Conservation (phyloP, 1,140 invertebrate genomes). For the Zophobas morio region DNA sequence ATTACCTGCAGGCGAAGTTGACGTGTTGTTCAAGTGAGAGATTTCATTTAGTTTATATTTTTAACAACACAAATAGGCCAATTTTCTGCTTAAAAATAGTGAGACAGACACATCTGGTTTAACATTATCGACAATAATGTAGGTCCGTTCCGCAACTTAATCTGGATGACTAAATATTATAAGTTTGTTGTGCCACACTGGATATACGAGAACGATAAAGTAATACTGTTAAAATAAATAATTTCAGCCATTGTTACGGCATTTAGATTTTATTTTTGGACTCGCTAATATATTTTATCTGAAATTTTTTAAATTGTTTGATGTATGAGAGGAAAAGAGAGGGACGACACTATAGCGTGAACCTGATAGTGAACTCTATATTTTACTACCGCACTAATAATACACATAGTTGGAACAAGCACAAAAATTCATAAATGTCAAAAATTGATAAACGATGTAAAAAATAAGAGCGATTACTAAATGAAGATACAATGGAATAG, state of each 20-base stretch:
- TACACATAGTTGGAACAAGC: not conserved
- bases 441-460: not conserved
- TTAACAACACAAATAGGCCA: constrained; percentile 30
- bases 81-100: constrained; percentile 23
- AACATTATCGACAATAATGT: constrained; percentile 30
- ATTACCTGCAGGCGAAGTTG: constrained; percentile 1
- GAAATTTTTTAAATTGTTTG: not conserved
- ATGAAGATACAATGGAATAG: not conserved
- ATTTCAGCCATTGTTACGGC: too few species aligned
- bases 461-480: not conserved
- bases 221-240: too few species aligned
- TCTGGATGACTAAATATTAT: not conserved
- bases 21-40: constrained; percentile 4
- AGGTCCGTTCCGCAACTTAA: constrained; percentile 23
- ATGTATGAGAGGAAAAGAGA: too few species aligned
- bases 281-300: not conserved
- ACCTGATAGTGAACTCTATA: too few species aligned
- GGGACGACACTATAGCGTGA: too few species aligned
- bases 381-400: too few species aligned
- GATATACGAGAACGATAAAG: too few species aligned
- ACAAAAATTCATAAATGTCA: constrained; percentile 1
- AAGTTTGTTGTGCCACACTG: too few species aligned
- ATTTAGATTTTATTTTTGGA: too few species aligned
- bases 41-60: constrained; percentile 28
- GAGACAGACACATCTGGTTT: constrained; percentile 24